A percentile compares a stretch with the other conserved stretches of the same genome.
Evolutionary conservation across 2,797 vertebrate genomes (phyloP).

Genomic region (Amniataba percoides): DNA sequence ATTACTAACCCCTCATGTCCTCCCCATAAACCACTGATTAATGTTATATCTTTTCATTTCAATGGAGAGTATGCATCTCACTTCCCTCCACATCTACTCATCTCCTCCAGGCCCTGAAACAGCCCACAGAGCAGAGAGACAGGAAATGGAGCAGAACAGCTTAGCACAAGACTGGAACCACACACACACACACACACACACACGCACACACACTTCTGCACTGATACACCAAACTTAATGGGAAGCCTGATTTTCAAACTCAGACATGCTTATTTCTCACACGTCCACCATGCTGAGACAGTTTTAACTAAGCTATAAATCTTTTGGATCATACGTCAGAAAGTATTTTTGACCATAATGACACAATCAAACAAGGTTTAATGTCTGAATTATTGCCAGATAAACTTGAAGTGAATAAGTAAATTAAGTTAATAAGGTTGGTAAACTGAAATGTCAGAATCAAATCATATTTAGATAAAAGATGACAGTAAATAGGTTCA

Average conservation of each 20-base stretch:
- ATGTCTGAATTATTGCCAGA: background rate
- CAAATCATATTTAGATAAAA: too few species aligned
- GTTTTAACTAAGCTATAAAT: constrained; percentile 40
- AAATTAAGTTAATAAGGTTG: background rate
- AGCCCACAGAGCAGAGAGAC: too few species aligned
- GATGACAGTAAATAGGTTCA: too few species aligned
- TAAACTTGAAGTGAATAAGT: background rate
- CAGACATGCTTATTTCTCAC: constrained; percentile 53
- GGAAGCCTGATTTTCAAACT: constrained; percentile 62
- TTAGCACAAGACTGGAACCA: constrained; percentile 66
- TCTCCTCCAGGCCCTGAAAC: constrained; percentile 25
- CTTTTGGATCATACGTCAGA: constrained; percentile 1
- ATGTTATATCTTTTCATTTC: constrained; percentile 47
- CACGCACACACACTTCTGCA: constrained; percentile 17
- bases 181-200: constrained; percentile 28
- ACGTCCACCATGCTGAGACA: constrained; percentile 30
- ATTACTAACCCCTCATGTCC: constrained; percentile 23
- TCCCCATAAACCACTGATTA: constrained; percentile 53
- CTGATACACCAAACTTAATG: constrained; percentile 50
- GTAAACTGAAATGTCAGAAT: background rate
- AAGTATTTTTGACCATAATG: too few species aligned
- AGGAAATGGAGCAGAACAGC: constrained; percentile 65
- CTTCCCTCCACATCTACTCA: constrained; percentile 24
- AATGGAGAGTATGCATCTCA: constrained; percentile 24
- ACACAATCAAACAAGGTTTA: background rate